phyloP scores from a whole-genome alignment of 2,888 invertebrate species.

The Limnephilus marmoratus region DNA sequence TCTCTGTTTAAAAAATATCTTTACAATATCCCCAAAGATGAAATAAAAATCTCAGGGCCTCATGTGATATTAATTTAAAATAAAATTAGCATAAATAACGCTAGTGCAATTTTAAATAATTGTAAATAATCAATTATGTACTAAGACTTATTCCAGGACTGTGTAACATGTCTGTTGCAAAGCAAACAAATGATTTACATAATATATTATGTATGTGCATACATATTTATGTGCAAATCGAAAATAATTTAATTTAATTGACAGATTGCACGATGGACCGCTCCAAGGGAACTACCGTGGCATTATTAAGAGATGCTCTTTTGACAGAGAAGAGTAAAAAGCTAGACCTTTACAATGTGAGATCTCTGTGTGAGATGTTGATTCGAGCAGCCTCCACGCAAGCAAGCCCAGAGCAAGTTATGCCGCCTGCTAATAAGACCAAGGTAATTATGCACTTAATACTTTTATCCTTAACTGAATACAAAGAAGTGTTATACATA shows the following conservation, averaged over 20 bases:
- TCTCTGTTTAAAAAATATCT: not conserved
- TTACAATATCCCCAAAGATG: not conserved
- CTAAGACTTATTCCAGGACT: not conserved
- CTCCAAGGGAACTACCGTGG: constrained; percentile 69
- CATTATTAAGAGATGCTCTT: constrained; percentile 70
- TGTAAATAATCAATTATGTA: not conserved
- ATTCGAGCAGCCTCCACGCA: constrained; percentile 77
- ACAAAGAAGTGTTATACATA: not conserved
- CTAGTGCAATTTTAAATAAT: not conserved
- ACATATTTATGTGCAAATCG: not conserved
- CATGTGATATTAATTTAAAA: not conserved
- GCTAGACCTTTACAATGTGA: constrained; percentile 69
- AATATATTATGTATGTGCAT: no score
- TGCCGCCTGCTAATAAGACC: constrained; percentile 75
- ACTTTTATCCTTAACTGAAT: not conserved
- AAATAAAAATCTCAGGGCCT: not conserved
- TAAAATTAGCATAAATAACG: not conserved
- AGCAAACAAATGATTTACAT: not conserved
- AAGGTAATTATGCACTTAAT: constrained; percentile 71
- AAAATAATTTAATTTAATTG: constrained; percentile 34
- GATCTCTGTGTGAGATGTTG: constrained; percentile 77
- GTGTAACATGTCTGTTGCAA: not conserved
- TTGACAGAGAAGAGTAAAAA: constrained; percentile 55
- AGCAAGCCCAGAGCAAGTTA: constrained; percentile 75
- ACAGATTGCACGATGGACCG: constrained; percentile 72